These are phyloP conservation scores for Botia kubotai DNA, from an alignment of 2,797 vertebrate species.

Conservation along the genomic window DNA sequence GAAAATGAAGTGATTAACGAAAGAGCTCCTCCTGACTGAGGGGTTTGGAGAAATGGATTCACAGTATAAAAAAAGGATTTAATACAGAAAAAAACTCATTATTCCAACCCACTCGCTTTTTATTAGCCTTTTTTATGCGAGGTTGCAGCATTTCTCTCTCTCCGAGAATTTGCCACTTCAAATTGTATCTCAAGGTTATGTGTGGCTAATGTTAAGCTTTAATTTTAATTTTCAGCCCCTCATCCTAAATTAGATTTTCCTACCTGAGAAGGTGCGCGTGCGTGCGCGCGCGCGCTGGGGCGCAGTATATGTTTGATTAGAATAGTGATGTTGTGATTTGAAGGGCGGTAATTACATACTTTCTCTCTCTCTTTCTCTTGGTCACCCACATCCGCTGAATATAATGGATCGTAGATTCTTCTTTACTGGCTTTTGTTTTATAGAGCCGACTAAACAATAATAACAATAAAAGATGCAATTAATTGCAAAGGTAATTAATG, in stretches of 20 bases:
- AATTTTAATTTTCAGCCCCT: slow-evolving; percentile 32
- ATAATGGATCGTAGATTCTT: slow-evolving; percentile 60
- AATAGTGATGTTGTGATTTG: slow-evolving; percentile 50
- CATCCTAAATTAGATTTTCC: slow-evolving; percentile 41
- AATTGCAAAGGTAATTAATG: slow-evolving; percentile 82
- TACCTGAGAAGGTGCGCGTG: slow-evolving; percentile 39
- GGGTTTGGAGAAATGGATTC: slow-evolving; percentile 51
- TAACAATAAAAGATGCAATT: slow-evolving; percentile 83
- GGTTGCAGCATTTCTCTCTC: slow-evolving; percentile 38
- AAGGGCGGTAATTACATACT: slow-evolving; percentile 55
- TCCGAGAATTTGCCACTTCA: slow-evolving; percentile 42
- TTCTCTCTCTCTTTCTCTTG: slow-evolving; percentile 30
- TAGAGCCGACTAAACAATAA: slow-evolving; percentile 92
- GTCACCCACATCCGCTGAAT: slow-evolving; percentile 50
- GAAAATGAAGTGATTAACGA: slow-evolving; percentile 60
- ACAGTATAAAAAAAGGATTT: slow-evolving; percentile 45
- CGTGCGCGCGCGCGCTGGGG: not conserved
- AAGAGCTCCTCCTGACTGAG: slow-evolving; percentile 35
- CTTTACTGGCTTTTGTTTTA: slow-evolving; percentile 78
- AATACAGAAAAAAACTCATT: slow-evolving; percentile 44
- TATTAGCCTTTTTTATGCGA: slow-evolving; percentile 61
- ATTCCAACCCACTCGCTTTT: slow-evolving; percentile 51
- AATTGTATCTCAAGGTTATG: slow-evolving; percentile 47
- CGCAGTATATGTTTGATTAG: slow-evolving; percentile 44
- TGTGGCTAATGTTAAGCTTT: slow-evolving; percentile 41